Evolutionary conservation across 2,113 vertebrate genomes (phyloP), one percentile per base, ranked within the genome.

Genomic region (Columba livia): DNA sequence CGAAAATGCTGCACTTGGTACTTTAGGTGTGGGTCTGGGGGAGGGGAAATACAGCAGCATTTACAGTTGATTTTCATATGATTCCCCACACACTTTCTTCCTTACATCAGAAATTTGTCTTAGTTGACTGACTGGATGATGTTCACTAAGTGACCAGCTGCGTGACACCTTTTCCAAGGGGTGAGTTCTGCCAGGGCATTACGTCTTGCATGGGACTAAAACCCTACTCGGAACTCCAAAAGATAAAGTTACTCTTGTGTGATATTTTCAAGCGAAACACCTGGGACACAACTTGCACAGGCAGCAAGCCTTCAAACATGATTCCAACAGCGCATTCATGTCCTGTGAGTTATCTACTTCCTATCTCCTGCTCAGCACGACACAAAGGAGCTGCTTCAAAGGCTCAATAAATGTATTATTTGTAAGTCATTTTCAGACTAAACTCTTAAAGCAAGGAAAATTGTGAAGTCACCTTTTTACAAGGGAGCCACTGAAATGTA

Each of bases 261-360:
- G 38, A 9, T 15, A 17, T n/a, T 54, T 85, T 57, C 82, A 81
- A 89, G 12, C 15, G 57, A 80, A 85, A 74, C 11, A 92, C 10
- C 19, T 67, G 14, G 12, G 4, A 86, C 28, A 88, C 26, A 85
- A 57, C 31, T 31, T 50, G 66, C 50, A 79, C 2, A 70, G 31
- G n/a, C 20, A 79, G 44, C 26, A 36, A 84, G 24, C 20, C 50
- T 13, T 42, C 34, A 56, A 32, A 89, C 9, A 47, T 0, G 2
- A 85, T 15, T 44, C n/a, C 21, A 74, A 36, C 3, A 44, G 29
- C 1, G 15, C 14, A 61, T 14, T 31, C 2, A 0, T 4, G 32
- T 67, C 34, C n/a, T 79, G 5, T 1, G 2, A 40, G 14, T 51
- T 72, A 56, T 3, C 28, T 4, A 3, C 24, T 26, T 74, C 60